Percentiles rank a stretch among this genome's conserved stretches.
phyloP scores from a whole-genome alignment of 2,113 vertebrate species.

The Jaculus jaculus region DNA sequence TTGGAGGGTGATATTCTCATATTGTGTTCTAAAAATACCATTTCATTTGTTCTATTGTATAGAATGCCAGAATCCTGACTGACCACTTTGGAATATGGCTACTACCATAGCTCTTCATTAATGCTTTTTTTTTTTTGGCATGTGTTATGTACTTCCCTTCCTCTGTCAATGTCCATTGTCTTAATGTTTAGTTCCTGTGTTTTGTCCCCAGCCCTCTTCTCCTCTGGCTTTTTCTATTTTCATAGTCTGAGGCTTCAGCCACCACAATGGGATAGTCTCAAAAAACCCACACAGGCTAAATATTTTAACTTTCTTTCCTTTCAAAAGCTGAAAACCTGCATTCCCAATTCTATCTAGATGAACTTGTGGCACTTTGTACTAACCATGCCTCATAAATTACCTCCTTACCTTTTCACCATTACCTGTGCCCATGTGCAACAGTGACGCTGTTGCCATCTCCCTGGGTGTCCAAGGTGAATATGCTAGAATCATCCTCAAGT shows the following conservation, averaged over 20 bases:
- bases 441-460: neutral
- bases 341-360: neutral
- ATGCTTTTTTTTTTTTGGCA: neutral
- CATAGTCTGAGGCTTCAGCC: neutral
- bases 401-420: neutral
- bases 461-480: neutral
- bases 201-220: neutral
- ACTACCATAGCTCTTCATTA: neutral
- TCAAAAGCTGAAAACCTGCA: neutral
- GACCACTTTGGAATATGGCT: neutral
- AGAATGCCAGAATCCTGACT: neutral
- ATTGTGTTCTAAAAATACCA: neutral
- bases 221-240: neutral
- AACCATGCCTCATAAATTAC: neutral
- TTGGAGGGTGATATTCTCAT: neutral
- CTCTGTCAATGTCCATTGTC: neutral
- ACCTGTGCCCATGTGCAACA: neutral
- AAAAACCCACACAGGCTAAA: neutral
- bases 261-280: neutral
- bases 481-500: neutral
- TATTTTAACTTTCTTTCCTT: neutral
- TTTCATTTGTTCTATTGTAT: neutral
- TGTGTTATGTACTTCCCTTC: neutral
- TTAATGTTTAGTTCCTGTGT: neutral
- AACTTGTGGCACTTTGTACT: neutral